These are phyloP conservation scores for Heterodera schachtii DNA, from an alignment of 1,140 invertebrate species.

Conservation along the genomic window DNA sequence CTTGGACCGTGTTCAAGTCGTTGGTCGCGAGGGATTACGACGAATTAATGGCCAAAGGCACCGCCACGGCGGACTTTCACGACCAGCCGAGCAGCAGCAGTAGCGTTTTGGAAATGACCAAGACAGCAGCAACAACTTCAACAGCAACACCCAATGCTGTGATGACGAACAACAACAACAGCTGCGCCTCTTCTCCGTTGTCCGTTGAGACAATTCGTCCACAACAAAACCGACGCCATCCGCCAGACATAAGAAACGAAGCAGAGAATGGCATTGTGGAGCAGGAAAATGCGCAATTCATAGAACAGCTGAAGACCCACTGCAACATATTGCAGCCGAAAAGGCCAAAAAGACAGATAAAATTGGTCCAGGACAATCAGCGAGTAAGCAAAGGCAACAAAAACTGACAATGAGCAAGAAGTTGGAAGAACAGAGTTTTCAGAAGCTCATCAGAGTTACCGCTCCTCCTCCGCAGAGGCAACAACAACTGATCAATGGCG, in stretches of 20 bases:
- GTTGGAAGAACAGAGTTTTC: neutral
- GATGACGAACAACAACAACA: too few relatives aligned
- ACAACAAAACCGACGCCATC: too few relatives aligned
- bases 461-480: neutral
- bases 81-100: neutral
- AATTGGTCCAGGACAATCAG: constrained; percentile 26
- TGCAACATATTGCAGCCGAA: constrained; percentile 26
- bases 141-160: too few relatives aligned
- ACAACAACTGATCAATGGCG: neutral
- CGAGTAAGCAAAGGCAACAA: neutral
- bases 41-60: constrained; percentile 37
- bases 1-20: constrained; percentile 43
- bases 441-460: neutral
- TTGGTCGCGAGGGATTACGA: constrained; percentile 51
- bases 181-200: too few relatives aligned
- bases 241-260: too few relatives aligned
- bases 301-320: constrained; percentile 18
- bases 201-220: too few relatives aligned
- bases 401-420: neutral
- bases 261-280: constrained; percentile 22
- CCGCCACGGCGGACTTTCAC: neutral
- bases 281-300: constrained; percentile 27
- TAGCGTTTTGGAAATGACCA: constrained; percentile 13
- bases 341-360: constrained; percentile 17
- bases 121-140: constrained; percentile 24